A percentile compares a stretch with the other conserved stretches of the same genome.
phyloP scores from a whole-genome alignment of 2,113 vertebrate species.

The Pachycephala philippinensis region DNA sequence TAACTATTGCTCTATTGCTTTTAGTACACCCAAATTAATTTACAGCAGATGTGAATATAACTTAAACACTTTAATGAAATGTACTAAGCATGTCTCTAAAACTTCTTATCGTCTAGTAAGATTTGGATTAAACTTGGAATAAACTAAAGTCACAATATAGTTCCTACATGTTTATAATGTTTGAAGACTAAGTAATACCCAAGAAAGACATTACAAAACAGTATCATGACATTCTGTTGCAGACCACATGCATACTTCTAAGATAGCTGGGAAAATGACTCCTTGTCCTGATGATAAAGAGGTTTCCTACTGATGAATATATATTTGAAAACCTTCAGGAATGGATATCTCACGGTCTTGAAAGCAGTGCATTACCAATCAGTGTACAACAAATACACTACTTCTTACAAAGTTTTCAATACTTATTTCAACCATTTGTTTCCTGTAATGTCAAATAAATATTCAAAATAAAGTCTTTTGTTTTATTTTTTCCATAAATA shows the following conservation, averaged over 20 bases:
- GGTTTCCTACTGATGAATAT: not conserved
- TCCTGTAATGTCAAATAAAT: not conserved
- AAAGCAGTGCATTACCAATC: not conserved
- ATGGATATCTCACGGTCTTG: not conserved
- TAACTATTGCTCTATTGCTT: not conserved
- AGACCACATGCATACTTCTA: not conserved
- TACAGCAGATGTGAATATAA: not conserved
- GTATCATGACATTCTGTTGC: not conserved
- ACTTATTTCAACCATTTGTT: not conserved
- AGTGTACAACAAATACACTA: not conserved
- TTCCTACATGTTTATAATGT: not conserved
- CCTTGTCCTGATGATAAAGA: not conserved
- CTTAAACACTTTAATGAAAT: not conserved
- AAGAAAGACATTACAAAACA: not conserved
- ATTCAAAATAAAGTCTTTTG: not conserved
- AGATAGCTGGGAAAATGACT: not conserved
- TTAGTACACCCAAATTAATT: not conserved
- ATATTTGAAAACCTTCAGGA: not conserved
- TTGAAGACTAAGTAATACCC: not conserved
- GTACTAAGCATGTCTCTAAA: not conserved
- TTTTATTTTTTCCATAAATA: not conserved
- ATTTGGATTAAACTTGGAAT: not conserved
- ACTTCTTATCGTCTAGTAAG: not conserved
- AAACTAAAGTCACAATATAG: not conserved
- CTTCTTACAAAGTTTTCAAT: not conserved